Evolutionary conservation across 2,113 vertebrate species (phyloP), one percentile per base, ranked within the genome.

Genomic region (Limnothrissa miodon): DNA sequence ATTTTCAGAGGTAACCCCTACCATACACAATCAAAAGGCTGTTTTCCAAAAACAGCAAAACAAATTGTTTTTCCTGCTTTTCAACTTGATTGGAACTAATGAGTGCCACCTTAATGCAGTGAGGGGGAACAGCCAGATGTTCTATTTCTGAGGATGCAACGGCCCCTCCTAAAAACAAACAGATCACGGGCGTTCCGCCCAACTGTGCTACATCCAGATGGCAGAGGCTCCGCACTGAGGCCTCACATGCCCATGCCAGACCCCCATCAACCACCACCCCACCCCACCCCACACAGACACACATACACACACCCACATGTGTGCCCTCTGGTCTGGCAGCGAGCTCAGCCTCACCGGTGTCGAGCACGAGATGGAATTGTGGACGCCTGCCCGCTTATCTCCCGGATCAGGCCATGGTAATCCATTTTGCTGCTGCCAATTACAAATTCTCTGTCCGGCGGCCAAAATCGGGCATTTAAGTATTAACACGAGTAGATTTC

Each of bases 401-500:
- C 33, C 82, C 42, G 17, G 78, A 83, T 78, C 21, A 45, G 39
- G 23, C 53, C 53, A 81, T 5, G 81, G 39, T 79, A 48, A 83
- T 78, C 62, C 25, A 78, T 53, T 80, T 80, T 74, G 5, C 74
- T 79, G 83, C 5, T 79, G 44, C 53, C 33, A 84, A 42, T 29
- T 46, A 51, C 33, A 83, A 53, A 51, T n/a, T 82, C 39, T n/a
- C 56, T 82, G 81, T 39, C 23, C 44, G 42, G 17, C 21, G 1
- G 78, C 70, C 78, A 59, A 59, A 39, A 39, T 6, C 29, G 42
- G 44, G 44, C 59, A 48, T 82, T 42, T 33, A 62, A 82, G 33
- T 78, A 70, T 80, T 84, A 66, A 78, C 79, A 42, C 45, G 62
- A 39, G 44, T 62, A 36, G 25, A 70, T 74, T 81, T 66, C 10